Conservation (phyloP, 2,113 vertebrate species). For the Apteryx owenii region DNA sequence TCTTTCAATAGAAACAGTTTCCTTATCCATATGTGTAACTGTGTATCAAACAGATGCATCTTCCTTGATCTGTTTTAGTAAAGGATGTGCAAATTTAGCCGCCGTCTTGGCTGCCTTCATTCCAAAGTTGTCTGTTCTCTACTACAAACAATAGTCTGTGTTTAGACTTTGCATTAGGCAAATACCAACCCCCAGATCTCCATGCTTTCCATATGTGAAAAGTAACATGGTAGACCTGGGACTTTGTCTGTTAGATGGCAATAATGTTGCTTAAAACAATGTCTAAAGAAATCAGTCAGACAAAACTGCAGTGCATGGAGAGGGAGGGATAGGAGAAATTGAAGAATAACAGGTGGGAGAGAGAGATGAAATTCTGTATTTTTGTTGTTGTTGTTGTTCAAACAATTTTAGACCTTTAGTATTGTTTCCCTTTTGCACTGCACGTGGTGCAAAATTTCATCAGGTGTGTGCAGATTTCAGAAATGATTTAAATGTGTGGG, state of each 20-base stretch:
- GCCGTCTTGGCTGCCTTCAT: neutral
- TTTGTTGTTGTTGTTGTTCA: neutral
- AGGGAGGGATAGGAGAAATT: neutral
- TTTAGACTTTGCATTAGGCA: neutral
- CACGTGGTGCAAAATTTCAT: neutral
- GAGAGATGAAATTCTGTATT: accelerated
- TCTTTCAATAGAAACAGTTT: neutral
- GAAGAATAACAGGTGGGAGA: neutral
- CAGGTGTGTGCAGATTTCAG: neutral
- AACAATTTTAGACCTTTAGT: neutral
- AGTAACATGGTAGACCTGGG: neutral
- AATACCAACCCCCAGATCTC: neutral
- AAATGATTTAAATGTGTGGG: neutral
- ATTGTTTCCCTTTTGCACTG: neutral
- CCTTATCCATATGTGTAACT: neutral
- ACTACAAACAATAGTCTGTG: neutral
- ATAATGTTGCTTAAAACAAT: neutral
- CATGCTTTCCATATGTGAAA: neutral
- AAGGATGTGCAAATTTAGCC: neutral
- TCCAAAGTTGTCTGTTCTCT: neutral
- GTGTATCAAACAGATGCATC: neutral
- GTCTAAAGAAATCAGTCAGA: neutral
- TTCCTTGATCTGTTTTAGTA: neutral
- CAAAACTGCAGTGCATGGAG: neutral
- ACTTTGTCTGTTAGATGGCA: neutral